A percentile compares a stretch with the other conserved stretches of the same genome.
phyloP scores from a whole-genome alignment of 1,140 invertebrate species.

The Lordiphosa stackelbergi region DNA sequence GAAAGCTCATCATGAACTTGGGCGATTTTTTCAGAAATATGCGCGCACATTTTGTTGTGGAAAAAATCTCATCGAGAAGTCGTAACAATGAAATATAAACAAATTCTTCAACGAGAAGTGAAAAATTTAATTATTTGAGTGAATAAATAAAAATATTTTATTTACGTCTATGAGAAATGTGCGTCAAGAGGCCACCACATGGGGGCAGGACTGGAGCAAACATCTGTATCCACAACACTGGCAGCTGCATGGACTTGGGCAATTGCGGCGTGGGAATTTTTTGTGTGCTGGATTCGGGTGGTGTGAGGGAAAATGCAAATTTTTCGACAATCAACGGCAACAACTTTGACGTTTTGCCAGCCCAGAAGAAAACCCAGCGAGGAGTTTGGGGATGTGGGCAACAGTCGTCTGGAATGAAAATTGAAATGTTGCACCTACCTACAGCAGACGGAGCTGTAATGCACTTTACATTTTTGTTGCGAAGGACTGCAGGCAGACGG shows the following conservation, averaged over 20 bases:
- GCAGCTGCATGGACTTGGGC: slow-evolving; percentile 54
- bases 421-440: slow-evolving; percentile 56
- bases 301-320: slow-evolving; percentile 7
- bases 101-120: slow-evolving; percentile 16
- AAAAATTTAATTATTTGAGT: slow-evolving; percentile 48
- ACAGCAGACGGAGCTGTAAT: slow-evolving; percentile 18
- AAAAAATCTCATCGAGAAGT: slow-evolving; percentile 13
- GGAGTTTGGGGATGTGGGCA: slow-evolving; percentile 6
- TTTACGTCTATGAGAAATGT: slow-evolving; percentile 18
- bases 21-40: slow-evolving; percentile 12
- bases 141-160: slow-evolving; percentile 33
- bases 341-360: slow-evolving; percentile 6
- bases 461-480: slow-evolving; percentile 23
- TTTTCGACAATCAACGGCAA: slow-evolving; percentile 13
- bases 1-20: slow-evolving; percentile 19
- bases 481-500: slow-evolving; percentile 1
- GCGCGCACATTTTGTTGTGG: background rate
- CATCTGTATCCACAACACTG: slow-evolving; percentile 18
- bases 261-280: slow-evolving; percentile 57
- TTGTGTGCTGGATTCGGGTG: slow-evolving; percentile 18
- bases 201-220: slow-evolving; percentile 9
- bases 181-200: slow-evolving; percentile 24
- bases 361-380: slow-evolving; percentile 14
- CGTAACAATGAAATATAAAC: slow-evolving; percentile 33
- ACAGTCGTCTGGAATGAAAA: slow-evolving; percentile 23